Base-by-base conservation (phyloP, 2,797 vertebrate genomes). In the Tapirus indicus region DNA sequence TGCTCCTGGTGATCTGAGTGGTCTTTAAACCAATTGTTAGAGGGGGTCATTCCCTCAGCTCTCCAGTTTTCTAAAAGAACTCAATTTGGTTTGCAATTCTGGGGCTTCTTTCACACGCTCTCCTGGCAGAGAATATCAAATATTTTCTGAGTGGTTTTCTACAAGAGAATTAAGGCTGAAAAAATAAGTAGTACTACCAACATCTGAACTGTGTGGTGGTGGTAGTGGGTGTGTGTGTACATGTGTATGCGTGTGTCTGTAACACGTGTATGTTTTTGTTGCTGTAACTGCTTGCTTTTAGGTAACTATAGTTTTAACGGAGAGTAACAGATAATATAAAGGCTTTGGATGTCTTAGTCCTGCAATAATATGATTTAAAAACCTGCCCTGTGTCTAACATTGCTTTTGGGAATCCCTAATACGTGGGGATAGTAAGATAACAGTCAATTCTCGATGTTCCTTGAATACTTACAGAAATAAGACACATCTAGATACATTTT, bases 401-500 rank as follows among this genome's bases (percentile, higher is more conserved):
- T 93, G 79, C 32, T 60, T 82, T n/a, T 49, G 41, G 47, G 82
- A 95, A 89, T 85, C 44, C 4, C 0, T 58, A 82, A 35, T 64
- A 78, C 38, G 13, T 84, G 47, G 11, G 5, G 21, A 56, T 54
- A 44, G 38, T 80, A 79, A 93, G 35, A 82, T 71, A 38, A 35
- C 17, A 91, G 52, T 68, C 21, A 68, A 32, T 69, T 89, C 21
- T 82, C 62, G 80, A 56, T 94, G n/a, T 74, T 96, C 52, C 52
- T 66, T 82, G 62, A 95, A 16, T 91, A 69, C 72, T 89, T 94
- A 71, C 32, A 71, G 78, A 86, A 92, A 78, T 89, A 88, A 84
- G 80, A 87, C 49, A 78, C 52, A 68, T 29, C 32, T 4, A 91
- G 44, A 29, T 89, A 58, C 32, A 83, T 92, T 96, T 88, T 82